Evolutionary conservation across 2,113 vertebrate species (phyloP), one percentile per base, ranked within the genome.

Genomic region (Alethe castanea): DNA sequence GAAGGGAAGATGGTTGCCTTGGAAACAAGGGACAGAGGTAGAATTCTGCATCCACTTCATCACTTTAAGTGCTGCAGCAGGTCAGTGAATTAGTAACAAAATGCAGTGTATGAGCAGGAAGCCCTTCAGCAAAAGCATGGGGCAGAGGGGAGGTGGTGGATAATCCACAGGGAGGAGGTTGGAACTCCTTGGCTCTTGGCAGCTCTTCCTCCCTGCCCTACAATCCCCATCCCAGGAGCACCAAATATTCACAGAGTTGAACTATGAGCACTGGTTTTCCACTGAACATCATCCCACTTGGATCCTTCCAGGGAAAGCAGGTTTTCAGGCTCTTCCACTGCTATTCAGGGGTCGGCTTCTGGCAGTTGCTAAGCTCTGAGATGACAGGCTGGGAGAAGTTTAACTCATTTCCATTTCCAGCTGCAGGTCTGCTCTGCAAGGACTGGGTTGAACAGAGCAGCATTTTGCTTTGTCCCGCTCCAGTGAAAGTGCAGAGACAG

Each of bases 11-110:
- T 54, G 83, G 96, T 96, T 96, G 94, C 94, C 94, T 89, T 97
- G 96, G 97, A 91, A 95, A 97, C 94, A 22, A 57, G 84, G 88
- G 94, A 89, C 85, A 92, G 95, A 96, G 95, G 95, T 86, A 95
- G 91, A 93, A 92, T 91, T 81, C 92, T 88, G 95, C 95, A 96
- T 87, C 95, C 86, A 91, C 94, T 95, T 79, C 92, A 88, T 96
- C 96, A 92, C 92, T 93, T 50, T 5, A 74, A 96, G 91, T 78
- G 93, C 92, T 95, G 96, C 91, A 96, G 94, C 81, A 86, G 95
- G 94, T 94, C 94, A 96, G 81, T 57, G 84, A 94, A 90, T 94
- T 86, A 93, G 88, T 24, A 87, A 64, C 88, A 48, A 93, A 92
- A 92, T 9, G 64, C 80, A 77, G 72, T 17, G 57, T 19, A 35